Percentiles rank a stretch among this genome's conserved stretches.
Conservation (phyloP, 2,888 invertebrate genomes). For the Adineta ricciae region DNA sequence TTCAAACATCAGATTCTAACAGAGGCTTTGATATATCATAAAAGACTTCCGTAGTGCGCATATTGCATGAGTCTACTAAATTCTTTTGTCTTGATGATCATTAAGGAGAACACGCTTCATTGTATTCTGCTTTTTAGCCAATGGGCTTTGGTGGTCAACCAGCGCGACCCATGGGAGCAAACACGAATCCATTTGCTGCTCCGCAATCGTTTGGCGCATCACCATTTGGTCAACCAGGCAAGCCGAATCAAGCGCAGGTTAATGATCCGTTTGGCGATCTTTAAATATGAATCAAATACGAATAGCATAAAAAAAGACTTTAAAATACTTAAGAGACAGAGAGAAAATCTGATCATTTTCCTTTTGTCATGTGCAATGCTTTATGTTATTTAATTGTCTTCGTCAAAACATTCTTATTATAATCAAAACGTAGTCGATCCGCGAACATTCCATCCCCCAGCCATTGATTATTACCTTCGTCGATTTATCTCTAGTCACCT, state of each 20-base stretch:
- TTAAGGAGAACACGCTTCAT: not conserved
- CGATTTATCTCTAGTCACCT: not conserved
- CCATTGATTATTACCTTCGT: not conserved
- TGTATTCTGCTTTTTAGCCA: not conserved
- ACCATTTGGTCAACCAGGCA: not conserved
- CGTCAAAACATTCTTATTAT: not conserved
- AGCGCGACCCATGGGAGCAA: not conserved
- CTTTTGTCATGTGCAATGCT: not conserved
- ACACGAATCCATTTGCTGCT: conserved; percentile 12
- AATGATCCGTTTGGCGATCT: conserved; percentile 4
- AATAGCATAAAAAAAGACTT: not conserved
- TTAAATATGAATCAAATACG: not conserved
- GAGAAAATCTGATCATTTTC: not conserved
- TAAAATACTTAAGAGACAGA: not conserved
- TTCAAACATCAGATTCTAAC: not conserved
- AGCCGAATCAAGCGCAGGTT: not conserved
- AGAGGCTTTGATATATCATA: too few species aligned
- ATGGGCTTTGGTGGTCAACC: not conserved
- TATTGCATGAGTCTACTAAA: too few species aligned
- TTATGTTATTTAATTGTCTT: not conserved
- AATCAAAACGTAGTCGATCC: not conserved
- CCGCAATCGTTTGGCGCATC: not conserved
- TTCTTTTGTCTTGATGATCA: not conserved
- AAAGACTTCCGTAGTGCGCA: too few species aligned
- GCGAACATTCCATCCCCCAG: not conserved